phyloP scores from a whole-genome alignment of 2,888 invertebrate genomes.

The Cantharis lateralis region DNA sequence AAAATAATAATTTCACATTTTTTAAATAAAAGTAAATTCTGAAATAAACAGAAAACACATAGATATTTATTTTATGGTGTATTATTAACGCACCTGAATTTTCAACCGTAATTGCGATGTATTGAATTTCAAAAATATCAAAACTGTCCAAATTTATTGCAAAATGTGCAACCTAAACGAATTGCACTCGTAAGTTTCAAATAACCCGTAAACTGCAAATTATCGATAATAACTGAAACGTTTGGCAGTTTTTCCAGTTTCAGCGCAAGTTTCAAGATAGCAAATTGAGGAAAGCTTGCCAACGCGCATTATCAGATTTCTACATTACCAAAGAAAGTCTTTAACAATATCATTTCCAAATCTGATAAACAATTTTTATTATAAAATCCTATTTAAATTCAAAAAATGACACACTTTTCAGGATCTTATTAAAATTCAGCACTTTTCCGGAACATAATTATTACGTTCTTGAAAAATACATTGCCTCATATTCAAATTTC shows the following conservation, averaged over 20 bases:
- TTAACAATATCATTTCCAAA: conserved; percentile 16
- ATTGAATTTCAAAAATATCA: not conserved
- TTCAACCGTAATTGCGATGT: not conserved
- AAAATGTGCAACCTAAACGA: not conserved
- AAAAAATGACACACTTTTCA: not conserved
- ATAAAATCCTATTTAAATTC: not conserved
- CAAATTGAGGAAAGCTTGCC: not conserved
- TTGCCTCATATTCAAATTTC: not conserved
- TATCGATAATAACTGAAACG: conserved; percentile 9
- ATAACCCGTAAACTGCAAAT: not conserved
- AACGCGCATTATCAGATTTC: conserved; percentile 9
- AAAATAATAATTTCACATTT: too few species aligned
- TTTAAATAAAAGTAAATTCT: not conserved
- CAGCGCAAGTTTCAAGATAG: conserved; percentile 17
- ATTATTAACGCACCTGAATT: not conserved
- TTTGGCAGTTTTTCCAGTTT: conserved; percentile 16
- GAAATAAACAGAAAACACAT: not conserved
- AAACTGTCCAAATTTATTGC: not conserved
- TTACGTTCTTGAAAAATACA: not conserved
- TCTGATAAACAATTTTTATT: not conserved
- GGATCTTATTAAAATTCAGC: not conserved
- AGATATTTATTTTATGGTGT: not conserved
- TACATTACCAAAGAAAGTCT: conserved; percentile 3
- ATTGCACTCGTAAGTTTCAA: not conserved
- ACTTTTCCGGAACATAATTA: not conserved